Base-by-base conservation (phyloP, 2,113 vertebrate species). In the Emydura subglobosa region DNA sequence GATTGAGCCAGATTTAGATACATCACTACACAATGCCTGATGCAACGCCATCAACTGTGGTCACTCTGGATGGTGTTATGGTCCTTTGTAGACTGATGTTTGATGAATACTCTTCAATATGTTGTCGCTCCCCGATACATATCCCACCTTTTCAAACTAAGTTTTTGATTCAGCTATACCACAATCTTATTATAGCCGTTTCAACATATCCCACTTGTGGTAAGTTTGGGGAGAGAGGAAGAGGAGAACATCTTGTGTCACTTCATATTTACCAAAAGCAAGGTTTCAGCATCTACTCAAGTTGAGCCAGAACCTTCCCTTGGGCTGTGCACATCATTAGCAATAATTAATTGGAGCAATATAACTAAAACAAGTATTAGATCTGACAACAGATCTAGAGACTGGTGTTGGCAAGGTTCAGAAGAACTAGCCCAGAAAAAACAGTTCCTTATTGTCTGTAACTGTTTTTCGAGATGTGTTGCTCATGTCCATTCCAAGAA, bases 321-420 rank as follows among this genome's bases (percentile, higher is more conserved):
- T 72, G 3, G 97, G 96, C 95, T 83, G 88, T 68, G 90, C 91
- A 59, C 94, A 92, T 95, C 96, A 92, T 93, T 95, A 97, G 92
- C 27, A 94, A 91, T 89, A 97, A 96, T 96, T 96, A 96, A 81
- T 96, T 91, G 85, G 68, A 94, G 97, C 95, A 17, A 14, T 91
- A 97, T 96, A 96, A 97, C 86, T 95, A 97, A 93, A 93, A 78
- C 47, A 92, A 96, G 83, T 95, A 93, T 85, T 79, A 13, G 85
- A 96, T 85, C 90, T 97, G 92, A 97, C 97, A 91, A 89, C 96
- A 97, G 80, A 39, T 8, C 87, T 94, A 96, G 92, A 96, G 94
- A 93, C 94, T 86, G 92, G 90, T 95, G 92, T 94, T 92, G 96
- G 95, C 94, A 92, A 89, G 82, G 91, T 65, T 57, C 88, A 87